Percentiles rank a stretch among this genome's conserved stretches.
These are phyloP conservation scores for Oreochromis tanganicae DNA, from an alignment of 2,113 vertebrate species.

Conservation along the genomic window DNA sequence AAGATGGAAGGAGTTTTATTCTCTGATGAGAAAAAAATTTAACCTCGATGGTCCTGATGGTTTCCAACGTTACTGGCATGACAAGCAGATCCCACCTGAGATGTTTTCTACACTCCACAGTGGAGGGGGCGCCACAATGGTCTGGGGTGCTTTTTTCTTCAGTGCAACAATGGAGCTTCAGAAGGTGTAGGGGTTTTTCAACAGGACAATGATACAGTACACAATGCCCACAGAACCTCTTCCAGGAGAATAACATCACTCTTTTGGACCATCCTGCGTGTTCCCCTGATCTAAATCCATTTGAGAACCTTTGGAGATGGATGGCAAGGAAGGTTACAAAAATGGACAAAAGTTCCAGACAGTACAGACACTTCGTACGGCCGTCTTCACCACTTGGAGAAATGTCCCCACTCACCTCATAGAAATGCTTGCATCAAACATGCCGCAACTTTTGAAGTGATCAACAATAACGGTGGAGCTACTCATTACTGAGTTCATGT, in stretches of 20 bases:
- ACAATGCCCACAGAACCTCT: background rate
- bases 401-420: background rate
- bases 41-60: background rate
- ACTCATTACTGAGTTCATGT: too few species aligned
- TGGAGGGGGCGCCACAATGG: background rate
- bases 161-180: too few species aligned
- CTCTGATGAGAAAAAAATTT: background rate
- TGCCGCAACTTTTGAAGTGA: background rate
- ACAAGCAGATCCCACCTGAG: background rate
- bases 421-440: background rate
- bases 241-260: background rate
- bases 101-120: background rate
- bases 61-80: background rate
- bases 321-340: background rate
- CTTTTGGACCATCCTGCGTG: background rate
- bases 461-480: accelerated
- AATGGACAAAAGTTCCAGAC: background rate
- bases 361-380: background rate
- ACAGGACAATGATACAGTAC: background rate
- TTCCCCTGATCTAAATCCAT: background rate
- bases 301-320: background rate
- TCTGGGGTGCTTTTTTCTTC: too few species aligned
- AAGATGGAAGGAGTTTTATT: background rate
- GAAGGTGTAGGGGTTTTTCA: background rate
- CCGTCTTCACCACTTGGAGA: background rate